Conservation (phyloP, 2,113 vertebrate species). For the Corynorhinus townsendii region DNA sequence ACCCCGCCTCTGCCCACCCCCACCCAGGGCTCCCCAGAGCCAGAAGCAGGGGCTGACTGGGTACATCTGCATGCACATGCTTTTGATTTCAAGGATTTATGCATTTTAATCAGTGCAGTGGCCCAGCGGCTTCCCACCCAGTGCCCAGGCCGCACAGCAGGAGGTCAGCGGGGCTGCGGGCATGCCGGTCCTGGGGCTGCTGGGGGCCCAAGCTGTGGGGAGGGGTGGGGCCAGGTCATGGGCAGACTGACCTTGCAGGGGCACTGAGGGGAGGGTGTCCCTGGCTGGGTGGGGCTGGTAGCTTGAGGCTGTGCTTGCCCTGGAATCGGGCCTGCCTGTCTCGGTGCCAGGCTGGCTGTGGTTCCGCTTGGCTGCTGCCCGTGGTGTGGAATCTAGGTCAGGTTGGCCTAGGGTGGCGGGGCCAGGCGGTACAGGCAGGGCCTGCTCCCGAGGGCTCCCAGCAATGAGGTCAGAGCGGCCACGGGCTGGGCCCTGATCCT, state of each 20-base stretch:
- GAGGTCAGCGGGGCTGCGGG: not conserved
- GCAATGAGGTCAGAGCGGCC: not conserved
- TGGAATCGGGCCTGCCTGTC: not conserved
- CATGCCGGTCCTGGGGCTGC: not conserved
- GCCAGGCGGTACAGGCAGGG: not conserved
- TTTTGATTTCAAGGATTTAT: not conserved
- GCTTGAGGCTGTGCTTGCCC: not conserved
- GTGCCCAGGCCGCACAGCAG: accelerated
- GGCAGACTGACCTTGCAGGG: not conserved
- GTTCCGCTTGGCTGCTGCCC: not conserved
- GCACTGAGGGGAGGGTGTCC: not conserved
- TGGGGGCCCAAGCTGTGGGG: not conserved
- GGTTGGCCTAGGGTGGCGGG: not conserved
- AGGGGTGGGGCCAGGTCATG: no score
- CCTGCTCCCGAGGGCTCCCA: not conserved
- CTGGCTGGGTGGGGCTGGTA: not conserved
- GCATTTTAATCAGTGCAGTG: not conserved
- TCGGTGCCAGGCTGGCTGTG: not conserved
- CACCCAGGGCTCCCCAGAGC: not conserved
- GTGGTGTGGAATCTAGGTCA: constrained; percentile 52
- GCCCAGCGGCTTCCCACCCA: not conserved
- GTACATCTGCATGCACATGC: not conserved
- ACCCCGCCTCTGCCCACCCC: no score
- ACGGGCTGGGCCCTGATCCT: not conserved
- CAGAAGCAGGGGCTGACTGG: not conserved